Evolutionary conservation across 1,140 invertebrate species (phyloP).

Genomic region (Antheraea pernyi): DNA sequence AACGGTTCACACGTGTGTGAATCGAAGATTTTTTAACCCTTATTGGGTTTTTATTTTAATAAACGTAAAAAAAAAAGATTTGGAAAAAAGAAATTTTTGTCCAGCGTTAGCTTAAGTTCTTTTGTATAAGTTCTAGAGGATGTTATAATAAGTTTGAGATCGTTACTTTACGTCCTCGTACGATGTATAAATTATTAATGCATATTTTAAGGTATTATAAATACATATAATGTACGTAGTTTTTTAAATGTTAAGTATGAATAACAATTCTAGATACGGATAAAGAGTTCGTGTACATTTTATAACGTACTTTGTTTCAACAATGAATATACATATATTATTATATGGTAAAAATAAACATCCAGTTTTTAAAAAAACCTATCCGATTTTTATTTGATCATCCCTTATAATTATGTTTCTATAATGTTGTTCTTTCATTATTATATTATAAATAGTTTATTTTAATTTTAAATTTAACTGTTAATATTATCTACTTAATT

Average conservation of each 20-base stretch:
- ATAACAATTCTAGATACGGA: slow-evolving; percentile 70
- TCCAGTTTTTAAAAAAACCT: slow-evolving; percentile 76
- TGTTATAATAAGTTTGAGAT: background rate
- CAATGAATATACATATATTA: slow-evolving; percentile 76
- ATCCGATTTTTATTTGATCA: slow-evolving; percentile 57
- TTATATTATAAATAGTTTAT: too few species aligned
- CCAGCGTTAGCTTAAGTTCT: slow-evolving; percentile 46
- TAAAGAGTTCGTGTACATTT: slow-evolving; percentile 74
- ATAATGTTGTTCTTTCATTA: too few species aligned
- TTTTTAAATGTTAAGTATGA: slow-evolving; percentile 73
- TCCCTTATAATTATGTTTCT: background rate
- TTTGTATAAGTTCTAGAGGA: background rate
- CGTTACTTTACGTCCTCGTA: background rate
- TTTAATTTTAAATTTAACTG: background rate
- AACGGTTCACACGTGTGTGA: slow-evolving; percentile 32
- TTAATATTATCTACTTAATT: background rate
- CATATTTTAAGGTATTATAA: slow-evolving; percentile 59
- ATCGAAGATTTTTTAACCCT: slow-evolving; percentile 23
- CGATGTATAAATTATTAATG: slow-evolving; percentile 70
- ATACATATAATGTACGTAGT: slow-evolving; percentile 76
- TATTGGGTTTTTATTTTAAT: slow-evolving; percentile 12
- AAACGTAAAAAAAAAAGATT: background rate
- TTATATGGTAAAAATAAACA: slow-evolving; percentile 77
- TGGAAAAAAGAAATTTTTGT: slow-evolving; percentile 30
- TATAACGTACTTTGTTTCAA: slow-evolving; percentile 77